Base-by-base conservation (phyloP, 2,797 vertebrate species). In the Danio choprae region DNA sequence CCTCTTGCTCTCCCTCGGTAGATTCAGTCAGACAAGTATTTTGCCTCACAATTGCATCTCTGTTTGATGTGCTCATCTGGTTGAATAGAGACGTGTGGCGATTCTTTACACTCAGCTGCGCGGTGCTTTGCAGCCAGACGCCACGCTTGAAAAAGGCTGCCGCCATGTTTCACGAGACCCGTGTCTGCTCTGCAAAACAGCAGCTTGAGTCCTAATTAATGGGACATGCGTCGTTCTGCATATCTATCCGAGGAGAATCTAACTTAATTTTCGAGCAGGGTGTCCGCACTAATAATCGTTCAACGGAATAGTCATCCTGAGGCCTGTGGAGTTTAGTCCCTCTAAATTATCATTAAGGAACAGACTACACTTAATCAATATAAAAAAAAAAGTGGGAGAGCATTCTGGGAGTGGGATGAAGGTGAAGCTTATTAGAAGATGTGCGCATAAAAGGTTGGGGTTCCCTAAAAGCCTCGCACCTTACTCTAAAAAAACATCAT, bases 191-290 rank as follows among this genome's bases (percentile, higher is more conserved):
- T 43, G 62, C 72, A 80, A 79, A 87, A 85, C 84, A 85, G 84
- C 87, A 83, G 84, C 87, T 84, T 79, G 83, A 84, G 81, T 77
- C 77, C 79, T 86, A 84, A 86, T 86, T 88, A 88, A 84, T 63
- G 38, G 84, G 85, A 82, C 82, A 78, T 74, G 62, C 70, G 77
- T 86, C 84, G 71, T 79, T 84, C 76, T 88, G 81, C 83, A 84
- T 83, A 84, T 86, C 84, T 82, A 68, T 83, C 80, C 11, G 56
- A 83, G 64, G 82, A 83, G 71, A 82, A 82, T 77, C 80, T 77
- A 81, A 81, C 60, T 77, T 87, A 53, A 87, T 86, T 86, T 82
- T 80, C 74, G 16, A 83, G 80, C 81, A n/a, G 68, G 72, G 84
- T 83, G 84, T 88, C 85, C 81, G 64, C 67, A 76, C 81, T 83